Base-by-base conservation (phyloP, 2,888 invertebrate species). In the Andrena chrysosceles region DNA sequence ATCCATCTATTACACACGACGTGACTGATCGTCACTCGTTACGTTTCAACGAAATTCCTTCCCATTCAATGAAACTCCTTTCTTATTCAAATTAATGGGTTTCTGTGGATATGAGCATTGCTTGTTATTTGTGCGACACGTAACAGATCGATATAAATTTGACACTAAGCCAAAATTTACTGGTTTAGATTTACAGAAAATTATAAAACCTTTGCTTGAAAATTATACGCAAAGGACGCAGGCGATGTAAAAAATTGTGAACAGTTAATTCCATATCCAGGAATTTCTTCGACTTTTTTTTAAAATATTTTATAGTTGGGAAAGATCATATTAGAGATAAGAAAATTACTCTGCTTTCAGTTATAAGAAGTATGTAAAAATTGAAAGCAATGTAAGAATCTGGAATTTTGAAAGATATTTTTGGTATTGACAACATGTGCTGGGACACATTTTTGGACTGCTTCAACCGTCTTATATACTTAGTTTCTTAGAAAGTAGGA, bases 111-210 rank as follows among this genome's bases (percentile, higher is more conserved):
- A 26, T 4, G 10, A 48, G 23, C 13, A 10, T 8, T 54, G 13
- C 42, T 42, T 16, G 8, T 20, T 23, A 69, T 64, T 33, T 20
- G 5, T 7, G 48, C 13, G 56, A 35, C 49, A 16, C 23, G n/a
- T 42, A 52, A 33, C 2, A 7, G 10, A 26, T 33, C 52, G 62
- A 63, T 79, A 42, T 1, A 42, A 10, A 66, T 66, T 49, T 23
- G 56, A 49, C 63, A 77, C 23, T 26, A 77, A 77, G 69, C 48
- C 56, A 13, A 20, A 69, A 77, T 63, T 77, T 31, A 26, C n/a
- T 13, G 33, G 52, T 33, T 68, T 29, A 31, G 26, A 23, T 63
- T 63, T n/a, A n/a, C 4, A 6, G 16, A 26, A 26, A 49, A 63
- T 77, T 64, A 33, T 33, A 20, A n/a, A 6, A 26, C 13, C 13